A percentile compares a stretch with the other conserved stretches of the same genome.
phyloP scores from a whole-genome alignment of 2,113 vertebrate species.

The Bujurquina vittata region DNA sequence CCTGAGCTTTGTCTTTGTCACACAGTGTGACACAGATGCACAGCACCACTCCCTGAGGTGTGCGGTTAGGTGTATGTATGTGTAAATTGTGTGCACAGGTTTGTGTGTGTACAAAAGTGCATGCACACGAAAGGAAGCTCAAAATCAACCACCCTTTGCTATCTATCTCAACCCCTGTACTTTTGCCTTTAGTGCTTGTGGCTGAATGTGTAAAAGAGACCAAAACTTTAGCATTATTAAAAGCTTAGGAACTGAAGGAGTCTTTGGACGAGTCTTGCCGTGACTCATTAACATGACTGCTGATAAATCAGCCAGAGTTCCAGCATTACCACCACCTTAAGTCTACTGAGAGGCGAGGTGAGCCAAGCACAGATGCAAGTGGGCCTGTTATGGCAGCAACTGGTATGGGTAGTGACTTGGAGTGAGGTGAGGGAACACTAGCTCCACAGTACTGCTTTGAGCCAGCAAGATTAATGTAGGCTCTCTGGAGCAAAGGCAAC shows the following conservation, averaged over 20 bases:
- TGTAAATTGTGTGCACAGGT: slow-evolving; percentile 30
- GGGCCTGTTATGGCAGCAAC: slow-evolving; percentile 62
- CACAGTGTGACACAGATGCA: slow-evolving; percentile 66
- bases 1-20: slow-evolving; percentile 76
- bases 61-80: slow-evolving; percentile 49
- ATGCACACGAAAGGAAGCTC: neutral
- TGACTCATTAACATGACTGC: slow-evolving; percentile 27
- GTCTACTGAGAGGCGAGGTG: slow-evolving; percentile 42
- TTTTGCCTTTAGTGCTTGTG: slow-evolving; percentile 20
- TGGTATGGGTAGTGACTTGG: slow-evolving; percentile 62
- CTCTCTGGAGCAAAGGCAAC: slow-evolving; percentile 85
- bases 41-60: slow-evolving; percentile 62
- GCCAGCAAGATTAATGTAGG: slow-evolving; percentile 83
- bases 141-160: slow-evolving; percentile 16
- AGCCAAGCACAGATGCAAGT: slow-evolving; percentile 48
- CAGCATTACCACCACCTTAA: slow-evolving; percentile 20
- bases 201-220: slow-evolving; percentile 25
- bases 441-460: slow-evolving; percentile 73
- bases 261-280: slow-evolving; percentile 5
- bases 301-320: slow-evolving; percentile 47
- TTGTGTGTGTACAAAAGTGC: slow-evolving; percentile 5
- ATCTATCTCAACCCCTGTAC: slow-evolving; percentile 27
- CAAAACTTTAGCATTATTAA: slow-evolving; percentile 33
- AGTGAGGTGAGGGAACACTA: slow-evolving; percentile 62
- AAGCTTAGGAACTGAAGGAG: slow-evolving; percentile 15